These are phyloP conservation scores for Phorcus lineatus DNA, from an alignment of 2,888 invertebrate genomes.

Conservation along the genomic window DNA sequence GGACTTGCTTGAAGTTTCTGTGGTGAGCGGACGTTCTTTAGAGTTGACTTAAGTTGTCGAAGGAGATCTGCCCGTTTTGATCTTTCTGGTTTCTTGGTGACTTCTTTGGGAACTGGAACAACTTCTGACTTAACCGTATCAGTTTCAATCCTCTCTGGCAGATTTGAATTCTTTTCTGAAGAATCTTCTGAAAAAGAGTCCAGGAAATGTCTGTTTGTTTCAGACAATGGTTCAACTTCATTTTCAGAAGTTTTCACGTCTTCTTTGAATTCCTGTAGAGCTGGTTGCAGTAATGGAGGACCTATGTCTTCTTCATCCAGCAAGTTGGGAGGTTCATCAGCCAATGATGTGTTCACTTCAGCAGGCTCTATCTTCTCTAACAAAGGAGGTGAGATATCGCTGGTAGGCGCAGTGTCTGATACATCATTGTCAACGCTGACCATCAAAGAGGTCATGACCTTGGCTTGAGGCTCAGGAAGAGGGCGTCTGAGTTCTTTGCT, in stretches of 20 bases:
- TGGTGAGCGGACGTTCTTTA: not conserved
- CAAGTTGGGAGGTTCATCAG: not conserved
- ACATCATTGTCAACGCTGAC: not conserved
- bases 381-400: conserved; percentile 22
- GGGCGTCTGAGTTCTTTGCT: not conserved
- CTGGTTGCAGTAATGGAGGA: conserved; percentile 5
- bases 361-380: conserved; percentile 20
- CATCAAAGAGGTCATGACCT: not conserved
- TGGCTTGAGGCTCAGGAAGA: not conserved
- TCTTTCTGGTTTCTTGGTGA: no score
- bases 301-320: not conserved
- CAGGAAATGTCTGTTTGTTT: conserved; percentile 1
- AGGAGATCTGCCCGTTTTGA: not conserved
- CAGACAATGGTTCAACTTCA: not conserved
- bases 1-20: not conserved
- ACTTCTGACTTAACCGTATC: no score
- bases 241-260: not conserved
- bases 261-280: not conserved
- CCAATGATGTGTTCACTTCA: not conserved
- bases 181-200: not conserved
- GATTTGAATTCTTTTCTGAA: no score
- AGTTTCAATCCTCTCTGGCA: no score
- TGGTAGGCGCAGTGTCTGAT: not conserved
- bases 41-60: not conserved
- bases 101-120: no score